Base-by-base conservation (phyloP, 2,888 invertebrate genomes). In the Rhagonycha lutea region DNA sequence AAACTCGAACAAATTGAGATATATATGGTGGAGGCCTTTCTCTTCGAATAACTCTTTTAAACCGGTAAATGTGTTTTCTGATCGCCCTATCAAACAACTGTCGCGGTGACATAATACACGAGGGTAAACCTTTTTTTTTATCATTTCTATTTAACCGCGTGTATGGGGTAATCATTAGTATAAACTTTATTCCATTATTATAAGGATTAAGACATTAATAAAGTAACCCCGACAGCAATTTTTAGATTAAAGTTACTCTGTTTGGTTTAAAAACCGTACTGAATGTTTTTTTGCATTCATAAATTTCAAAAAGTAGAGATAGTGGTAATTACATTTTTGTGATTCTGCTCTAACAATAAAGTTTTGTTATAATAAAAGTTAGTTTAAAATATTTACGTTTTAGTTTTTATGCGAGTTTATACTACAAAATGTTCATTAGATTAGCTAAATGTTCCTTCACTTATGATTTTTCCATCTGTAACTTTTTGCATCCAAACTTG, bases 1-100 rank as follows among this genome's bases (percentile, higher is more conserved):
- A 79, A 78, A 78, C 76, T 73, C 73, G 67, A 76, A 79, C 79
- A 78, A 79, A 78, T 79, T 79, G 76, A 79, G 79, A 79, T 79
- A 74, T 79, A 78, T 74, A 74, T 74, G 32, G 77, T 73, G 73
- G 67, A 77, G 71, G 70, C 72, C 72, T 75, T 72, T 74, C 74
- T 77, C 61, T 72, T 68, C 73, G 70, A 75, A 73, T 77, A 74
- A 74, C 73, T 75, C 75, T 75, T 77, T 78, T 78, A 77, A 77
- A 76, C 62, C 69, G 73, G 73, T 74, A 73, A 75, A 75, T 75
- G 74, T 78, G 72, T 75, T 73, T 63, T 63, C 65, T 68, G 73
- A 76, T 73, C 74, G 72, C 79, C 78, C 79, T 74, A 28, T 73
- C 76, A 79, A 79, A 79, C 79, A 79, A 79, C 79, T 79, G 79